phyloP scores from a whole-genome alignment of 2,888 invertebrate genomes.

The Apeira syringaria region DNA sequence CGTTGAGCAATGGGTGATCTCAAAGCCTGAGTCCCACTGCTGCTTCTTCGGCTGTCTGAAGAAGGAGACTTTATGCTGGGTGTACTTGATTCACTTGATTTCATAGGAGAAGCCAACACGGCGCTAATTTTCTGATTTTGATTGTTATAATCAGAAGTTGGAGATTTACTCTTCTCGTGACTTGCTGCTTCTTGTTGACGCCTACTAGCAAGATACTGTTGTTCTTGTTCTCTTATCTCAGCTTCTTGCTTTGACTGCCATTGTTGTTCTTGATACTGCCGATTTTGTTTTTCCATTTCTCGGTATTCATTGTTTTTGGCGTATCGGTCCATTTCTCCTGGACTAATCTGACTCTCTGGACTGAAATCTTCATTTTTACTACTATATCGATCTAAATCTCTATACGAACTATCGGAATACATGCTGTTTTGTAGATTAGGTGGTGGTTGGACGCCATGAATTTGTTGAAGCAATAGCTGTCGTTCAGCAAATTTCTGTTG shows the following conservation, averaged over 20 bases:
- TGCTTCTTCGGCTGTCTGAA: constrained; percentile 75
- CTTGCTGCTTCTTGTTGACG: constrained; percentile 57
- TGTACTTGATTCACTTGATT: constrained; percentile 74
- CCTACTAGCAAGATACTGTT: constrained; percentile 46
- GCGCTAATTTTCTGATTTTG: constrained; percentile 57
- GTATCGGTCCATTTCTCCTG: constrained; percentile 64
- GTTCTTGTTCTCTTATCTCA: constrained; percentile 63
- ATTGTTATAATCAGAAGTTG: constrained; percentile 60
- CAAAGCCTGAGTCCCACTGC: constrained; percentile 85
- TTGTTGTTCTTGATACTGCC: constrained; percentile 65
- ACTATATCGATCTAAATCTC: constrained; percentile 74
- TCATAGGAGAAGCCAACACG: constrained; percentile 67
- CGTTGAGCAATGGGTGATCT: constrained; percentile 93
- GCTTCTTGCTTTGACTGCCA: constrained; percentile 65
- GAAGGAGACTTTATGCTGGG: constrained; percentile 78
- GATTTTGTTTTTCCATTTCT: constrained; percentile 65
- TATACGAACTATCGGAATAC: constrained; percentile 73
- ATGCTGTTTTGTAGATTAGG: constrained; percentile 77
- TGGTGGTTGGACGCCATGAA: constrained; percentile 80
- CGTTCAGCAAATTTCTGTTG: constrained; percentile 86
- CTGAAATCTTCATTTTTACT: constrained; percentile 64
- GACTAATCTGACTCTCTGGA: constrained; percentile 57
- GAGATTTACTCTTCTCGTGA: constrained; percentile 61
- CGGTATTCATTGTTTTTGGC: constrained; percentile 68
- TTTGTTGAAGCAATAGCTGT: constrained; percentile 84